phyloP scores from a whole-genome alignment of 2,113 vertebrate genomes.

The Otocyon megalotis region DNA sequence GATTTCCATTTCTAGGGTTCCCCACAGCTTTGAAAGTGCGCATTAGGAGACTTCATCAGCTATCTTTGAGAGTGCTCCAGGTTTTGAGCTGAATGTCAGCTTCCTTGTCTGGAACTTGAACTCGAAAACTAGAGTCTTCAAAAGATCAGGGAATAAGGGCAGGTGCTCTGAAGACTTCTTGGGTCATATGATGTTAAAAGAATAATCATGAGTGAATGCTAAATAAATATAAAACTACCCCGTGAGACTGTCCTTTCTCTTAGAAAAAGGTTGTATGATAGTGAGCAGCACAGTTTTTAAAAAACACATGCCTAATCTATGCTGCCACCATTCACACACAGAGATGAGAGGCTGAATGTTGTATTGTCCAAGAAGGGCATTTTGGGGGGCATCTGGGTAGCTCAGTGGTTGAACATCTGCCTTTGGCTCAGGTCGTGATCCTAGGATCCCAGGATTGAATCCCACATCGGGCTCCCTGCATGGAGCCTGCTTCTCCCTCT shows the following conservation, averaged over 20 bases:
- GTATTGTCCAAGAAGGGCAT: background rate
- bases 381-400: too few relatives aligned
- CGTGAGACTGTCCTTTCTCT: background rate
- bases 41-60: background rate
- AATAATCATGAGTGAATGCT: background rate
- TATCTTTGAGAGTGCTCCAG: background rate
- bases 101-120: conserved; percentile 35
- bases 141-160: background rate
- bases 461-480: too few relatives aligned
- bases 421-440: too few relatives aligned
- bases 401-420: too few relatives aligned
- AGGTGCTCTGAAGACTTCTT: background rate
- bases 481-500: too few relatives aligned
- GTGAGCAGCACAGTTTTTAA: background rate
- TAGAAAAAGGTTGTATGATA: background rate
- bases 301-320: background rate
- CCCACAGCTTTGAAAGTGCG: background rate
- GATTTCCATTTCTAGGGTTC: background rate
- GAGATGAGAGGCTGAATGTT: background rate
- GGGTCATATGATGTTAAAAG: background rate
- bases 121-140: conserved; percentile 8
- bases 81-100: background rate
- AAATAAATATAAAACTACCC: background rate
- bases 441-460: too few relatives aligned
- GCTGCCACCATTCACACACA: background rate